phyloP scores from a whole-genome alignment of 2,113 vertebrate species.

The Piprites chloris region DNA sequence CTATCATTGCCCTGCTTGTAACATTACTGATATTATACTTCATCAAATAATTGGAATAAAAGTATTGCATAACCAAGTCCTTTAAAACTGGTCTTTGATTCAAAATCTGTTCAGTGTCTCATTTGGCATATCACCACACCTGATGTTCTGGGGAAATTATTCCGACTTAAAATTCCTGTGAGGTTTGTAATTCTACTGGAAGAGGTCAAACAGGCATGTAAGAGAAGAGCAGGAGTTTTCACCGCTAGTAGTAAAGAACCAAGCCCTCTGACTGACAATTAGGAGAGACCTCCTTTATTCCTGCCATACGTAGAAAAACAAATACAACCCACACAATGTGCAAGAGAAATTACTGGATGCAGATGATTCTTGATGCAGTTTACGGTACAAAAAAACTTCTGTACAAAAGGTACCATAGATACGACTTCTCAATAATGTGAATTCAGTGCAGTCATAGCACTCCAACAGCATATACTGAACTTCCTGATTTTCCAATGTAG shows the following conservation, averaged over 20 bases:
- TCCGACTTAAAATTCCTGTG: background rate
- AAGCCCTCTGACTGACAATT: background rate
- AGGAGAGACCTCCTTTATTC: background rate
- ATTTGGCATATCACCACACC: background rate
- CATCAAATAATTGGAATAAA: background rate
- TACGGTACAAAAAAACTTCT: background rate
- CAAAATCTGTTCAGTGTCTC: background rate
- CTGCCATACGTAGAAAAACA: background rate
- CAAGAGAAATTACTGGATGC: background rate
- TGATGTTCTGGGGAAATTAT: background rate
- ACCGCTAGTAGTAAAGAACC: background rate
- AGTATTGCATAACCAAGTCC: background rate
- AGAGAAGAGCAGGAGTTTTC: background rate
- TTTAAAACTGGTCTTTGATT: background rate
- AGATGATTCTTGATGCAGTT: background rate
- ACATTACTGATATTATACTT: background rate
- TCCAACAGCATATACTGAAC: background rate
- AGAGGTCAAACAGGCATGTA: background rate
- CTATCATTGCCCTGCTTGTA: background rate
- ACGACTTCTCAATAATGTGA: background rate
- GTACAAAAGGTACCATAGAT: background rate
- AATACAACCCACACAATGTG: rapidly evolving
- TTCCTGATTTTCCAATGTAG: background rate
- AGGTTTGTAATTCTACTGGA: background rate
- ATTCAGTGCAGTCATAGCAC: background rate